These are phyloP conservation scores for Rallus limicola DNA, from an alignment of 2,113 vertebrate genomes.

Conservation along the genomic window DNA sequence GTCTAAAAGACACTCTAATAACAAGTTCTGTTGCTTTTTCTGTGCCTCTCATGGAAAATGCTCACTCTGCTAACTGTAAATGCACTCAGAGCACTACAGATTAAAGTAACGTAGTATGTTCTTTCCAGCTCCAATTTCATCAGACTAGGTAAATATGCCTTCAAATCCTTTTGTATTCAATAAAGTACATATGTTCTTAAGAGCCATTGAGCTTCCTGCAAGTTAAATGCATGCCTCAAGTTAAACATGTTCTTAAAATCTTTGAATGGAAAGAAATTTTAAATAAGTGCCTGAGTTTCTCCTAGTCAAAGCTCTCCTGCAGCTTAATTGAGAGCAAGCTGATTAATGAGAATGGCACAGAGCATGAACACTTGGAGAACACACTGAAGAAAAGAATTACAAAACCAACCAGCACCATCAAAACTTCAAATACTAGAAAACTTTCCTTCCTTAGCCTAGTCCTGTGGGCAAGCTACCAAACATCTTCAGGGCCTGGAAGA, in stretches of 20 bases:
- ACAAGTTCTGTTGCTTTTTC: background rate
- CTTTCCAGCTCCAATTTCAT: background rate
- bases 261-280: background rate
- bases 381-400: background rate
- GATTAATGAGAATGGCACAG: background rate
- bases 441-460: background rate
- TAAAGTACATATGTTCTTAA: background rate
- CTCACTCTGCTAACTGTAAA: background rate
- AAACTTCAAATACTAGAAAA: background rate
- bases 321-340: background rate
- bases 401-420: background rate
- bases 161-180: background rate
- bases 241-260: background rate
- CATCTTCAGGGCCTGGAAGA: background rate
- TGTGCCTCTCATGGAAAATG: background rate
- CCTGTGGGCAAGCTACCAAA: background rate
- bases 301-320: background rate
- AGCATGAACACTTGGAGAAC: rapidly evolving
- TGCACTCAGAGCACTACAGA: background rate
- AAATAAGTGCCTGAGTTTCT: background rate
- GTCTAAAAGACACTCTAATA: background rate
- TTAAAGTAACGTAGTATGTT: background rate
- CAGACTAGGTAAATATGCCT: background rate
- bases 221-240: background rate
- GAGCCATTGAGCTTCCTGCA: background rate